A percentile compares a stretch with the other conserved stretches of the same genome.
These are phyloP conservation scores for Rhingia campestris DNA, from an alignment of 2,888 invertebrate genomes.

Conservation along the genomic window DNA sequence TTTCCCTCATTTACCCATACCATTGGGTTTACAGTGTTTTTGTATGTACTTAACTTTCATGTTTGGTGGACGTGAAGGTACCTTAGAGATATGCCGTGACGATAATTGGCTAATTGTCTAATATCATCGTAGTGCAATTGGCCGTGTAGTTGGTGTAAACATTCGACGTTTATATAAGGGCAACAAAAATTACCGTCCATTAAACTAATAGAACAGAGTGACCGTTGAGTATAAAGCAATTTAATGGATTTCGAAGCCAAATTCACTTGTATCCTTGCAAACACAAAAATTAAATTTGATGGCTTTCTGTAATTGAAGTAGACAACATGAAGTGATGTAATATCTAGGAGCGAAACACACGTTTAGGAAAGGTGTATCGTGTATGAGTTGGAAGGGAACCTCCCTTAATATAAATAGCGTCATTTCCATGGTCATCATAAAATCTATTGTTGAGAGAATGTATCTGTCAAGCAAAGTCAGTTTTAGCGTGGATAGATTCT, in stretches of 20 bases:
- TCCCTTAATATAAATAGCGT: too few relatives aligned
- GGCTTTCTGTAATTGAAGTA: not conserved
- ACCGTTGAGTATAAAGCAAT: slow-evolving; percentile 29
- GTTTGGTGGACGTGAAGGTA: not conserved
- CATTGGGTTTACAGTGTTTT: not conserved
- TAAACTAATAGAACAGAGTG: slow-evolving; percentile 51
- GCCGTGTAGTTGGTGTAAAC: slow-evolving; percentile 17
- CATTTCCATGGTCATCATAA: too few relatives aligned
- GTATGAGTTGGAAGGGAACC: too few relatives aligned
- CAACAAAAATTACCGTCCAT: slow-evolving; percentile 46
- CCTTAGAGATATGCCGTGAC: slow-evolving; percentile 32
- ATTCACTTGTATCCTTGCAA: not conserved
- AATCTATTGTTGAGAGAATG: too few relatives aligned
- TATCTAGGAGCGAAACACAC: too few relatives aligned
- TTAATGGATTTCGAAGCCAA: slow-evolving; percentile 29
- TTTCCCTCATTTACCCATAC: not conserved
- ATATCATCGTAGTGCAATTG: slow-evolving; percentile 34
- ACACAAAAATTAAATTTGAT: slow-evolving; percentile 3
- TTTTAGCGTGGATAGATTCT: too few relatives aligned
- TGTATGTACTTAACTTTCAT: slow-evolving; percentile 2
- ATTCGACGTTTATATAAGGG: slow-evolving; percentile 13
- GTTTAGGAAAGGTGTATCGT: too few relatives aligned
- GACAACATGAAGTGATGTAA: too few relatives aligned
- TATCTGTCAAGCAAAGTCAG: too few relatives aligned
- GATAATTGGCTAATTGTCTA: slow-evolving; percentile 58